Base-by-base conservation (phyloP, 2,113 vertebrate species). In the Rhinopomastus cyanomelas region DNA sequence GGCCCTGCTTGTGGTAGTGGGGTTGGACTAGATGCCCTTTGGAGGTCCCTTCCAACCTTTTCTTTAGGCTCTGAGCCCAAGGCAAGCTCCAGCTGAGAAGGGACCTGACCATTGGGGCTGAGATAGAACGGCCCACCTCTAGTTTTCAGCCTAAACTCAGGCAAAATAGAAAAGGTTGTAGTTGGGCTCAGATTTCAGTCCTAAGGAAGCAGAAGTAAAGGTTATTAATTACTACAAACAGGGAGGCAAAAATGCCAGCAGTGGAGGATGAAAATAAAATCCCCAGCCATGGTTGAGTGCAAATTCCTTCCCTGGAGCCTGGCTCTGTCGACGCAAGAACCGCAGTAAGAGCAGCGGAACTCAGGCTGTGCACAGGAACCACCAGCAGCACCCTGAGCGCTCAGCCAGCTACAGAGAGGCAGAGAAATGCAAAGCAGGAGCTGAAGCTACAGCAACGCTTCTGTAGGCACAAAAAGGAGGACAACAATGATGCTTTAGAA, bases 71-170 rank as follows among this genome's bases (percentile, higher is more conserved):
- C 4, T 3, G 6, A 76, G 53, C n/a, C 66, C 37, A 49, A 2
- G 9, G 21, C 61, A 23, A 71, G 11, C 51, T 76, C 37, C 11
- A 7, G 29, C 21, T 59, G 46, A 61, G 39, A 79, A 57, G 7
- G 0, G 2, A 73, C 30, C 17, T 4, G 4, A 42, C 51, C 37
- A 5, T 5, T 4, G 9, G 51, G 34, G 46, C 21, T 34, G 2
- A 14, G 59, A 25, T 34, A 29, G 48, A 81, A 4, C 22, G 76
- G 9, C 32, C 9, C 20, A 12, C 7, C 53, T n/a, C 11, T 65
- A 34, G 44, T 53, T 61, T 81, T 30, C 51, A 51, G 61, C 34
- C 73, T 72, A 81, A 67, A 25, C 44, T 12, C 37, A 17, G 17
- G 11, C 5, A 5, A 3, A 29, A 44, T 49, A 26, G 22, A 6